These are phyloP conservation scores for Sminthurides aquaticus DNA, from an alignment of 2,888 invertebrate species.

Conservation along the genomic window DNA sequence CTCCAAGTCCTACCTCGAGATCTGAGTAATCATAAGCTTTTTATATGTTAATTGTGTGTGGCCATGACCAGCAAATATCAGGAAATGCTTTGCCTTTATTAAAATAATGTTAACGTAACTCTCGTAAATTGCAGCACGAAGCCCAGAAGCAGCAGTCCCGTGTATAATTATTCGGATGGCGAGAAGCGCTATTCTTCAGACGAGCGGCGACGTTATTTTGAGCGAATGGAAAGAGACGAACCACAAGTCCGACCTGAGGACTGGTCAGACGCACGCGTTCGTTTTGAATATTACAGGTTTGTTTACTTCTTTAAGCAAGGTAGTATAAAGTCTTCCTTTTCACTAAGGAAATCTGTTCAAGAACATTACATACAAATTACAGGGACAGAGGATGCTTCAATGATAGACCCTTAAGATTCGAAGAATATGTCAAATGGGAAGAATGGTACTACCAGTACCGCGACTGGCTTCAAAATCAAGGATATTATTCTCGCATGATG, in stretches of 20 bases:
- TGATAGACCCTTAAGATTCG: constrained; percentile 58
- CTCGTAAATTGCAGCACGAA: too few relatives aligned
- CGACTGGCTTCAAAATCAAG: constrained; percentile 78
- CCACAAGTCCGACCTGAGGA: constrained; percentile 46
- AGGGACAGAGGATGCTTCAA: constrained; percentile 74
- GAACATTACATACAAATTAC: too few relatives aligned
- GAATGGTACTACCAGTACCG: constrained; percentile 92
- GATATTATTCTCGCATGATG: constrained; percentile 59
- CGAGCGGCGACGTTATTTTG: constrained; percentile 37
- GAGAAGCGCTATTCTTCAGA: constrained; percentile 23
- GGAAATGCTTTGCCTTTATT: too few relatives aligned
- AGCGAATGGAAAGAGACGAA: constrained; percentile 34
- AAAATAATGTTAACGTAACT: too few relatives aligned
- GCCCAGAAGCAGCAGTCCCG: too few relatives aligned
- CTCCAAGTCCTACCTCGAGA: background rate
- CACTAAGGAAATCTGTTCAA: background rate
- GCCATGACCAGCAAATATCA: too few relatives aligned
- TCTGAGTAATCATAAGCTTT: too few relatives aligned
- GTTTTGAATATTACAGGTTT: constrained; percentile 61
- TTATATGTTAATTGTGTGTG: too few relatives aligned
- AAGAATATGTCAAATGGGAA: constrained; percentile 87
- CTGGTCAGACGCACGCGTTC: constrained; percentile 81
- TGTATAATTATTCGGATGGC: constrained; percentile 23
- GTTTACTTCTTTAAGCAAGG: too few relatives aligned
- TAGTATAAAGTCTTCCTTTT: background rate